Percentiles rank a stretch among this genome's conserved stretches.
Conservation (phyloP, 1,140 invertebrate genomes). For the Doryteuthis pealeii region DNA sequence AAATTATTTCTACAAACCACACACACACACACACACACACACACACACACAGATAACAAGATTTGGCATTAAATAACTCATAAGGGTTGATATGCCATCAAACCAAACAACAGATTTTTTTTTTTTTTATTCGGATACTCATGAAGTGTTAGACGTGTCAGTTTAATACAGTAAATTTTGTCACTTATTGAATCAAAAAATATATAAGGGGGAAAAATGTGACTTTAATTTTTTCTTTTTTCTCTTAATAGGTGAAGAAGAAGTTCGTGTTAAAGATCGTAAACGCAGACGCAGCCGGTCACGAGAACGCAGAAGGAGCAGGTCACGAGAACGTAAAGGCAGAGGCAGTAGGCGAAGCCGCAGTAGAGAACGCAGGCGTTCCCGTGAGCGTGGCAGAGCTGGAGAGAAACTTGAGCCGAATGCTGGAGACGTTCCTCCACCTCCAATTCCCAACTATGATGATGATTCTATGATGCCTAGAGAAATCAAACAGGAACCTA, state of each 20-base stretch:
- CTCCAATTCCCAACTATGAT: neutral
- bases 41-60: too few species aligned
- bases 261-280: constrained; percentile 34
- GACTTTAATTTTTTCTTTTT: constrained; percentile 1
- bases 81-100: too few species aligned
- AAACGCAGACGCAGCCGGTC: constrained; percentile 53
- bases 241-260: constrained; percentile 31
- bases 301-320: constrained; percentile 63
- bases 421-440: neutral
- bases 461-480: neutral
- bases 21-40: too few species aligned
- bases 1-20: too few species aligned
- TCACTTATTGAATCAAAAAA: too few species aligned
- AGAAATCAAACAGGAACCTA: constrained; percentile 26
- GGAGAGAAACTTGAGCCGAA: constrained; percentile 15
- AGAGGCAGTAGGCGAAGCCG: constrained; percentile 48
- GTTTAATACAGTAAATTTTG: too few species aligned
- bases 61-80: too few species aligned
- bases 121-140: too few species aligned
- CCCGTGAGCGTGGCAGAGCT: constrained; percentile 51
- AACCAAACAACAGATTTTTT: too few species aligned
- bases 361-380: constrained; percentile 58
- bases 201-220: too few species aligned
- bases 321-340: constrained; percentile 57
- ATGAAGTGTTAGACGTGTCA: too few species aligned